Conservation (phyloP, 2,888 invertebrate genomes). For the Invenusta paracnida region DNA sequence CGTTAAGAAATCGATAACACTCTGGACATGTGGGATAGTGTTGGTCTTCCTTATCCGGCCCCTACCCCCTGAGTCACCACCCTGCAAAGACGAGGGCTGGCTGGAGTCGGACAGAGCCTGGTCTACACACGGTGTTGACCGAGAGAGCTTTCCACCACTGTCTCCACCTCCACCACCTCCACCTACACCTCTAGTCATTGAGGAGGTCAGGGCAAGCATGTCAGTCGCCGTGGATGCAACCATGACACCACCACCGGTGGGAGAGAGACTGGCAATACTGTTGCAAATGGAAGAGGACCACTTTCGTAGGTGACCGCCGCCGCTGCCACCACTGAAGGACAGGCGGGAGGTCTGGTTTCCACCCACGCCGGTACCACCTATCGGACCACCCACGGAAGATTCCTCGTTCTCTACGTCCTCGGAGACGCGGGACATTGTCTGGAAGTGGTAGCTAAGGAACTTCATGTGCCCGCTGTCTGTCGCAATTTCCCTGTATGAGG, state of each 20-base stretch:
- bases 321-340: no score
- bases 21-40: not conserved
- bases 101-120: not conserved
- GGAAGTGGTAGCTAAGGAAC: conserved; percentile 8
- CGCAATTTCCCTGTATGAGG: conserved; percentile 7
- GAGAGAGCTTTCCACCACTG: not conserved
- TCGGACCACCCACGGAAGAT: not conserved
- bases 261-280: not conserved
- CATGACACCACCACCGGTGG: no score
- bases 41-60: not conserved
- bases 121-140: not conserved
- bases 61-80: not conserved
- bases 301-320: not conserved
- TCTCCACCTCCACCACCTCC: not conserved
- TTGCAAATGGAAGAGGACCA: not conserved
- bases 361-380: not conserved
- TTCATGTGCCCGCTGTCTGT: conserved; percentile 9
- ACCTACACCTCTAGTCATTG: no score
- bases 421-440: conserved; percentile 5
- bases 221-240: no score
- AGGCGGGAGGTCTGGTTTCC: not conserved
- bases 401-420: not conserved
- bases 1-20: not conserved
- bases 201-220: no score
- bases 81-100: not conserved